phyloP scores from a whole-genome alignment of 1,140 invertebrate genomes.

The Cylas formicarius region DNA sequence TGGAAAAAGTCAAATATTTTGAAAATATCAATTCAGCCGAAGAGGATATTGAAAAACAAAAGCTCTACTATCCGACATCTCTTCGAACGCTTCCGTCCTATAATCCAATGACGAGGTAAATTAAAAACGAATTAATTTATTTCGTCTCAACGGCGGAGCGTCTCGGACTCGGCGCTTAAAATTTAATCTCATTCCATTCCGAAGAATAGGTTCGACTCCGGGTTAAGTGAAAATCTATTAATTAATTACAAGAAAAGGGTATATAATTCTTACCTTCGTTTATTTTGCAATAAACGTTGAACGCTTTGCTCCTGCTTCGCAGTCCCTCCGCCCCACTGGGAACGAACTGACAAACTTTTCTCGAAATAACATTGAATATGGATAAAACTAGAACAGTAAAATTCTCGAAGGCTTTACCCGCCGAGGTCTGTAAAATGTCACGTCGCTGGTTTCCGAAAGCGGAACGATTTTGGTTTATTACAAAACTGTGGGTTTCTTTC shows the following conservation, averaged over 20 bases:
- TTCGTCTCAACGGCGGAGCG: conserved; percentile 13
- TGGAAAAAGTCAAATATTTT: too few species aligned
- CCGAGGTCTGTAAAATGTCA: too few species aligned
- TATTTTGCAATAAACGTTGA: conserved; percentile 23
- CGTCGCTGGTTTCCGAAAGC: too few species aligned
- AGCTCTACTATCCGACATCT: too few species aligned
- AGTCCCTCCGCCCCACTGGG: conserved; percentile 15
- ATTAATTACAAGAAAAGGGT: conserved; percentile 26
- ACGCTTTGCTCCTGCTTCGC: conserved; percentile 5
- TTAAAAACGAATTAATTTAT: conserved; percentile 19
- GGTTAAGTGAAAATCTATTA: conserved; percentile 25
- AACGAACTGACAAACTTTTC: conserved; percentile 31
- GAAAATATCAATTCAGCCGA: too few species aligned
- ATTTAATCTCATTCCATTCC: conserved; percentile 18
- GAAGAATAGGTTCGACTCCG: conserved; percentile 18
- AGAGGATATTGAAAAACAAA: too few species aligned
- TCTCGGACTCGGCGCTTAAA: conserved; percentile 15
- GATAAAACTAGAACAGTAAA: conserved; percentile 31
- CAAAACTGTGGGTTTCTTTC: too few species aligned
- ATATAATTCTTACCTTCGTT: conserved; percentile 28
- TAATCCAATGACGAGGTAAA: conserved; percentile 12
- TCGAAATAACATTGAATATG: conserved; percentile 33
- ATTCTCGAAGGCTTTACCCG: conserved; percentile 16
- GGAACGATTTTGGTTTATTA: too few species aligned
- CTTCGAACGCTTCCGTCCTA: too few species aligned